Evolutionary conservation across 2,113 vertebrate genomes (phyloP).

Genomic region (Hymenochirus boettgeri): DNA sequence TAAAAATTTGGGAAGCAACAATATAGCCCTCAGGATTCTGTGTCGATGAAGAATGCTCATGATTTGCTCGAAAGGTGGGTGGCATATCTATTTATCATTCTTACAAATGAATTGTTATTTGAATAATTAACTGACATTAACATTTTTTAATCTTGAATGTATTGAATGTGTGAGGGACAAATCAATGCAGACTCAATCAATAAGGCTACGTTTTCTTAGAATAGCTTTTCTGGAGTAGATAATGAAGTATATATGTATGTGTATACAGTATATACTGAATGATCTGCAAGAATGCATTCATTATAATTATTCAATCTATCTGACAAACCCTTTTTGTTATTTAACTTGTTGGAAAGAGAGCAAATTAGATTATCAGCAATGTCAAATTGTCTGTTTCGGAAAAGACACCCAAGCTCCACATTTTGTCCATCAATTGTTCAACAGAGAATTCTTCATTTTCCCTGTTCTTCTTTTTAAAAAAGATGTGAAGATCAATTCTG

Average conservation of each 20-base stretch:
- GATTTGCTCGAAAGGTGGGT: slow-evolving; percentile 30
- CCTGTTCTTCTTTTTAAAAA: no score
- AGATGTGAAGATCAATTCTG: no score
- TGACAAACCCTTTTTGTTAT: no score
- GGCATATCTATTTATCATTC: slow-evolving; percentile 34
- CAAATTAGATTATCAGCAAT: no score
- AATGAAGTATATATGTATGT: slow-evolving; percentile 11
- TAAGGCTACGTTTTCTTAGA: slow-evolving; percentile 31
- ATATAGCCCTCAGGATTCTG: slow-evolving; percentile 23
- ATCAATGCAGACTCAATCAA: slow-evolving; percentile 35
- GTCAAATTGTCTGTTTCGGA: no score
- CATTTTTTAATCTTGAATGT: slow-evolving; percentile 40
- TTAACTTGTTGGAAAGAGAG: no score
- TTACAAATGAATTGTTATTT: slow-evolving; percentile 41
- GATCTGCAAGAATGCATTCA: no score
- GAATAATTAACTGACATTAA: slow-evolving; percentile 36
- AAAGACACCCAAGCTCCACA: no score
- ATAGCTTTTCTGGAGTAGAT: slow-evolving; percentile 28
- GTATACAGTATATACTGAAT: no score
- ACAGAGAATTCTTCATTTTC: no score
- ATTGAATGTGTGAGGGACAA: slow-evolving; percentile 32
- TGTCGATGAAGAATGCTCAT: slow-evolving; percentile 22
- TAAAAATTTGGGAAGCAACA: slow-evolving; percentile 49
- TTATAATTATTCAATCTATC: no score
- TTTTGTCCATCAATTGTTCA: no score